A percentile compares a stretch with the other conserved stretches of the same genome.
phyloP scores from a whole-genome alignment of 2,113 vertebrate species.

The Serinus canaria region DNA sequence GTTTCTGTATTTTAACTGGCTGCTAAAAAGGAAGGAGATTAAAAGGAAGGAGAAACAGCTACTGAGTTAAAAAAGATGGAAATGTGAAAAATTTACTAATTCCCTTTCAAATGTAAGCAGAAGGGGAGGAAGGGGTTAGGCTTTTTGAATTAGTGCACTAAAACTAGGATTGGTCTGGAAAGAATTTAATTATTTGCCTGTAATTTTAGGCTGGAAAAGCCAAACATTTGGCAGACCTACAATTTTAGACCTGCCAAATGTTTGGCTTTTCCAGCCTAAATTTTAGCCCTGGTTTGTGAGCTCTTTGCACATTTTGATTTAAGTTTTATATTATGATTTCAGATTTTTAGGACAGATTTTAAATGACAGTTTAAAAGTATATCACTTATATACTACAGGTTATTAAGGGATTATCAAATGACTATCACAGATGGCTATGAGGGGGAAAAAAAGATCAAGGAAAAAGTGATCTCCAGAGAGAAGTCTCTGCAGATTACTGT shows the following conservation, averaged over 20 bases:
- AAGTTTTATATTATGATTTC: background rate
- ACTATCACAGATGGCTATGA: constrained; percentile 20
- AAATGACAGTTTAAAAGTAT: background rate
- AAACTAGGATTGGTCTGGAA: background rate
- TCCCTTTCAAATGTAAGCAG: background rate
- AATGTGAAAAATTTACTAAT: background rate
- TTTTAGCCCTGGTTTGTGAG: background rate
- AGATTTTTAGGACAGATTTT: constrained; percentile 6
- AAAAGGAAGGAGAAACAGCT: background rate
- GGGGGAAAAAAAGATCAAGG: constrained; percentile 27
- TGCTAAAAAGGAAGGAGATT: background rate
- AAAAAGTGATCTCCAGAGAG: constrained; percentile 15
- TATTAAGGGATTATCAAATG: background rate
- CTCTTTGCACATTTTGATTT: background rate
- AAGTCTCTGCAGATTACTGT: constrained; percentile 9
- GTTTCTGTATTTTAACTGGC: background rate
- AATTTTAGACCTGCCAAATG: background rate
- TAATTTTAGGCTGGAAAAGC: background rate
- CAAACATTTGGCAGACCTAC: background rate
- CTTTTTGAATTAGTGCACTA: background rate
- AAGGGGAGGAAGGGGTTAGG: background rate
- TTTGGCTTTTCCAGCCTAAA: too few species aligned
- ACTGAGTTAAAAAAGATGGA: background rate
- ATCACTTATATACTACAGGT: background rate
- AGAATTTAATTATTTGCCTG: background rate